Conservation (phyloP, 1,140 invertebrate genomes). For the Ganaspis sp. region DNA sequence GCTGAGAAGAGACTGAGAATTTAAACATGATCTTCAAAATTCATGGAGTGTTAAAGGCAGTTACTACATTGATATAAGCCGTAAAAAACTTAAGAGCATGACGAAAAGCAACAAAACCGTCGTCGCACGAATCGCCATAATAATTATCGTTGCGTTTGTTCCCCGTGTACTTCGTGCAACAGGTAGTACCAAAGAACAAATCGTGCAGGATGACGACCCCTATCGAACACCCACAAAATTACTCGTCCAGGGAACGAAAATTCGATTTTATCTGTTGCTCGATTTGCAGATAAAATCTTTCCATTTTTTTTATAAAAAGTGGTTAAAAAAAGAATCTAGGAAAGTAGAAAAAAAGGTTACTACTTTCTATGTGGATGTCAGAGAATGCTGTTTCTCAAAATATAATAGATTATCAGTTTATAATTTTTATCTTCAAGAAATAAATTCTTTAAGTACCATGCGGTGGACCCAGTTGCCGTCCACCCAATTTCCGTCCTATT, state of each 20-base stretch:
- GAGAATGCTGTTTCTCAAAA: too few relatives aligned
- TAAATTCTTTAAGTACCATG: too few relatives aligned
- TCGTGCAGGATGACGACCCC: constrained; percentile 54
- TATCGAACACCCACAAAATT: constrained; percentile 36
- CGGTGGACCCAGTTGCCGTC: too few relatives aligned
- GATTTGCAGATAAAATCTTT: neutral
- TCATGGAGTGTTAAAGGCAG: neutral
- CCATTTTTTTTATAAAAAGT: neutral
- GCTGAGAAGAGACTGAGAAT: neutral
- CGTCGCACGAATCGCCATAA: constrained; percentile 45
- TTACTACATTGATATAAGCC: constrained; percentile 14
- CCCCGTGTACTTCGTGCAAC: constrained; percentile 43
- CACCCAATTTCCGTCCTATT: too few relatives aligned
- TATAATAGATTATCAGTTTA: too few relatives aligned
- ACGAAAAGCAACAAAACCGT: neutral
- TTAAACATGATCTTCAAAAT: neutral
- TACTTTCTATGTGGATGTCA: too few relatives aligned
- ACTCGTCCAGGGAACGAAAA: constrained; percentile 11
- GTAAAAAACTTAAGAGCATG: constrained; percentile 30
- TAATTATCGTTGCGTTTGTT: constrained; percentile 52
- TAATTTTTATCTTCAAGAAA: too few relatives aligned
- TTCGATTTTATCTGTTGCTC: constrained; percentile 12
- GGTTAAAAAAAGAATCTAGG: neutral
- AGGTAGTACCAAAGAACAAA: constrained; percentile 55
- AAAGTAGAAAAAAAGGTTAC: neutral